Percentiles rank a stretch among this genome's conserved stretches.
These are phyloP conservation scores for Melanotaenia trifasciata DNA, from an alignment of 2,797 vertebrate genomes.

Conservation along the genomic window DNA sequence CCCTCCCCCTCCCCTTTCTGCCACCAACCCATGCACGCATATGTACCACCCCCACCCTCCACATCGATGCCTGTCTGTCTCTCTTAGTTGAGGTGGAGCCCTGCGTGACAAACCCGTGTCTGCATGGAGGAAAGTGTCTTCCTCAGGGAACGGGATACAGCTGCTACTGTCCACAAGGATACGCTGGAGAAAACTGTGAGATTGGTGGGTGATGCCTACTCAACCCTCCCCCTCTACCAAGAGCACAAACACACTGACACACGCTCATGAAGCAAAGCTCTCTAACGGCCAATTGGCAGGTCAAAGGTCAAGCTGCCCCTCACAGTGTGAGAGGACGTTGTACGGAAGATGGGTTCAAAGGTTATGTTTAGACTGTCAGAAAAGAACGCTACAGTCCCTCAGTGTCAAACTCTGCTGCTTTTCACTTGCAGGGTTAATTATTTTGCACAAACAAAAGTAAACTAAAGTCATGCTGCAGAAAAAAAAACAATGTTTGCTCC, in stretches of 20 bases:
- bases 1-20: neutral
- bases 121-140: slow-evolving; percentile 91
- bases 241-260: slow-evolving; percentile 14
- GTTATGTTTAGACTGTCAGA: slow-evolving; percentile 30
- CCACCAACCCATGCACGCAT: neutral
- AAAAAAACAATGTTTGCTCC: neutral
- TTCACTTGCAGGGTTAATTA: slow-evolving; percentile 9
- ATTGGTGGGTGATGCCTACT: slow-evolving; percentile 85
- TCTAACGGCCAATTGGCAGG: slow-evolving; percentile 26
- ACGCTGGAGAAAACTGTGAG: slow-evolving; percentile 94
- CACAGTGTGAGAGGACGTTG: slow-evolving; percentile 18
- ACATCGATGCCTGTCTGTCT: slow-evolving; percentile 16
- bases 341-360: slow-evolving; percentile 39
- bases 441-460: neutral
- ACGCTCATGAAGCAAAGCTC: slow-evolving; percentile 24
- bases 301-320: slow-evolving; percentile 49
- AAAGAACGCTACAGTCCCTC: slow-evolving; percentile 5
- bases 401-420: slow-evolving; percentile 32
- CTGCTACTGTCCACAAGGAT: slow-evolving; percentile 93
- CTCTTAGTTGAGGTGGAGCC: slow-evolving; percentile 79
- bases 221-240: neutral
- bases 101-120: slow-evolving; percentile 90
- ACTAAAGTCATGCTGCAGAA: neutral
- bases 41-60: neutral
- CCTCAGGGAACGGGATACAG: slow-evolving; percentile 87